These are phyloP conservation scores for Chaetodon trifascialis DNA, from an alignment of 2,113 vertebrate genomes.

Conservation along the genomic window DNA sequence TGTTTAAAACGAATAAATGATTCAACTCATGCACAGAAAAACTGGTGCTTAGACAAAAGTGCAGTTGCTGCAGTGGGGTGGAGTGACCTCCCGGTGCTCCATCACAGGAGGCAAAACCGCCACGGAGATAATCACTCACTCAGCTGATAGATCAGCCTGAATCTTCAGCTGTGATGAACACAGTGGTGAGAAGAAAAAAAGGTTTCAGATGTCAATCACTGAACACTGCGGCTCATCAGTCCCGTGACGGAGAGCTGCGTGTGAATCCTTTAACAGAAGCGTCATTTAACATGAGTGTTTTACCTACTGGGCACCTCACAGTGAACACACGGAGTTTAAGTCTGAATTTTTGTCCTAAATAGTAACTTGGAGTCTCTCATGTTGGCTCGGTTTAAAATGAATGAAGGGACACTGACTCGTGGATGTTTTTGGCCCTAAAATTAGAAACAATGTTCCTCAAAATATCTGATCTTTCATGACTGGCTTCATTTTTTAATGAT, in stretches of 20 bases:
- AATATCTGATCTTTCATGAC: background rate
- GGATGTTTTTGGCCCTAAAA: background rate
- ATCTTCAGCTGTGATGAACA: background rate
- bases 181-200: background rate
- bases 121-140: background rate
- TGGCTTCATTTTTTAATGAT: conserved; percentile 22
- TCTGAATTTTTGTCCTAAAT: too few species aligned
- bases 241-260: background rate
- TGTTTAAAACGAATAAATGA: background rate
- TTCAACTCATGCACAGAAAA: background rate
- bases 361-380: background rate
- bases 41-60: background rate
- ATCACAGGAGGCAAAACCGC: background rate
- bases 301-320: background rate
- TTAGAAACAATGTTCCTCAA: background rate
- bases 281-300: too few species aligned
- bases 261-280: background rate
- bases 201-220: background rate
- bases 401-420: background rate
- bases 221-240: conserved; percentile 3
- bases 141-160: conserved; percentile 1
- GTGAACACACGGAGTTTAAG: too few species aligned
- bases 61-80: background rate
- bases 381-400: background rate
- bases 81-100: background rate